These are phyloP conservation scores for Lagocephalus sceleratus DNA, from an alignment of 2,797 vertebrate species.

Conservation along the genomic window DNA sequence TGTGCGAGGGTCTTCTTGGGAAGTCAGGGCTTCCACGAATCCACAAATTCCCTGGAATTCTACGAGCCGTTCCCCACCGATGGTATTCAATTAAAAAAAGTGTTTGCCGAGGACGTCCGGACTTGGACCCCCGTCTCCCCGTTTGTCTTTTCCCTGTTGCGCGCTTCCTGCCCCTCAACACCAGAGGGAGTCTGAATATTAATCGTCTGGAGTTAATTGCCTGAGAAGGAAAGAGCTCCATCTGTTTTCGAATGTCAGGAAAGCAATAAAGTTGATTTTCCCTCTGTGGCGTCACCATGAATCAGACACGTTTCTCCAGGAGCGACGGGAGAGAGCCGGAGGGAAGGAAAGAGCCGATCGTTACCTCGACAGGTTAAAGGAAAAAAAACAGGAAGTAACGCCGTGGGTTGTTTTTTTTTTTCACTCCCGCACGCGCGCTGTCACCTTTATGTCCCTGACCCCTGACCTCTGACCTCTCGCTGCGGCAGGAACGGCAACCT, in stretches of 20 bases:
- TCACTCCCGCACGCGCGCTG: no score
- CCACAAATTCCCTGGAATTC: conserved; percentile 1
- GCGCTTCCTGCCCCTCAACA: no score
- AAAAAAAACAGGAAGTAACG: no score
- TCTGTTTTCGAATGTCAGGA: conserved; percentile 44
- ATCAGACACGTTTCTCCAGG: conserved; percentile 30
- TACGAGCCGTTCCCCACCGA: neutral
- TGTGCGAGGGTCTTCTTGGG: conserved; percentile 38
- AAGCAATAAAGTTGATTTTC: conserved; percentile 38
- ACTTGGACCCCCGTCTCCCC: no score
- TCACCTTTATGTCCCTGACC: no score
- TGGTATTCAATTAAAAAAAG: no score
- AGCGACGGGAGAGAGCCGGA: conserved; percentile 13
- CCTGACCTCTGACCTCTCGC: no score
- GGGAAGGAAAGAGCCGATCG: conserved; percentile 26
- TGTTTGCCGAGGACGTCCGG: no score
- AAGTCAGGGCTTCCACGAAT: conserved; percentile 12
- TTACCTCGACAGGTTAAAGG: no score
- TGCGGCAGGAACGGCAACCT: no score
- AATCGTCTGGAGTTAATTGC: conserved; percentile 50
- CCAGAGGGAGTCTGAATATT: conserved; percentile 47
- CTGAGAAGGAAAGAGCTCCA: conserved; percentile 40
- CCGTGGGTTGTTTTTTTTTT: no score
- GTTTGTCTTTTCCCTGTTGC: no score
- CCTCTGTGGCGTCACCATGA: conserved; percentile 27